Evolutionary conservation across 2,797 vertebrate species (phyloP).

Genomic region (Limnodromus scolopaceus): DNA sequence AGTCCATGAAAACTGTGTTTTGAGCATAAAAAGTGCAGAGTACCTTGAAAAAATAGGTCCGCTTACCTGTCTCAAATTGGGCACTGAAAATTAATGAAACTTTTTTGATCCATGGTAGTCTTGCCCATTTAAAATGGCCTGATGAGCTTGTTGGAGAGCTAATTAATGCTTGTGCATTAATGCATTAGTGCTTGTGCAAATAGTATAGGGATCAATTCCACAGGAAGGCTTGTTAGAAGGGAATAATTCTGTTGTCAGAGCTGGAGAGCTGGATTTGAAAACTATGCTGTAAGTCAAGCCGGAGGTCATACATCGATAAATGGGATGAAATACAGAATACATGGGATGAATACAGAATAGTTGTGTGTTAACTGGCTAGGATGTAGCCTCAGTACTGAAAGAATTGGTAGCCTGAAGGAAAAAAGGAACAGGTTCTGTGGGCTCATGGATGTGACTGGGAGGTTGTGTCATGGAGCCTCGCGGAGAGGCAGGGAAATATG

Average conservation of each 20-base stretch:
- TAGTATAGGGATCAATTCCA: background rate
- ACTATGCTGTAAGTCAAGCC: background rate
- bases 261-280: background rate
- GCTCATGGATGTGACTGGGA: background rate
- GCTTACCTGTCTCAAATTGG: background rate
- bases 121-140: background rate
- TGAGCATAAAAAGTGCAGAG: background rate
- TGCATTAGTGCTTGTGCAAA: too few species aligned
- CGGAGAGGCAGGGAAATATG: background rate
- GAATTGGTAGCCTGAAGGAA: background rate
- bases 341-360: accelerated
- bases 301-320: background rate
- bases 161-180: background rate
- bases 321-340: background rate
- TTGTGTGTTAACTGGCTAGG: background rate
- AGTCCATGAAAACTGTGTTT: background rate
- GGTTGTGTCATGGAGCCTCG: background rate
- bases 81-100: background rate
- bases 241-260: background rate
- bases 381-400: background rate
- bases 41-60: background rate
- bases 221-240: background rate
- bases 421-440: background rate
- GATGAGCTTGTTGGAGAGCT: background rate
- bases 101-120: background rate